Base-by-base conservation (phyloP, 1,140 invertebrate genomes). In the Achatina immaculata region DNA sequence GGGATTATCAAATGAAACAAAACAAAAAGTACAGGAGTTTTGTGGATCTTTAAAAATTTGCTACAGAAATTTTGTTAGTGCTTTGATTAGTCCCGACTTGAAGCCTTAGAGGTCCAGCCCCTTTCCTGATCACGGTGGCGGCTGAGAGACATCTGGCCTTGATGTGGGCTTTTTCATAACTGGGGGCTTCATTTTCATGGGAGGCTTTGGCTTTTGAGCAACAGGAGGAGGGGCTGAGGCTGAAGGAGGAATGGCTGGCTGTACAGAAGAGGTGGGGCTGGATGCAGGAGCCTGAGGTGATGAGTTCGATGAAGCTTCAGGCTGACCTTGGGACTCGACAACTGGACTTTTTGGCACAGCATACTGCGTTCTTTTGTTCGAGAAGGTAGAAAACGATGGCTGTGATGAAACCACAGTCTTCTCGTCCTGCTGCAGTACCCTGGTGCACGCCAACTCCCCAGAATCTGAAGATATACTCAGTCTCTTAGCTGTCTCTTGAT, bases 141-240 rank as follows among this genome's bases (percentile, higher is more conserved):
- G 55, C 55, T 68, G 36, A 21, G 24, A n/a, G 24, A 75, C 19
- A 36, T 66, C 76, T 43, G 34, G 78, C 38, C 48, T 65, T 34
- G 43, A 43, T 40, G n/a, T 36, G 2, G 76, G 81, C 66, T 95
- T 95, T 58, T 93, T 93, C 88, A 95, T 93, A 38, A 95, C 93
- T 78, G 94, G 93, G 1, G 95, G 95, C 89, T 95, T 95, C 24
- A 93, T 93, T 85, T 95, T 95, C 28, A 95, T 92, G 83, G 94
- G 93, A 6, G 94, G 94, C 87, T 95, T 95, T 72, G 94, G 93
- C 71, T 94, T 92, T 68, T 88, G 86, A 69, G 86, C 87, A 69
- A 88, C 84, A 28, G 86, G 87, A 38, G 88, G 88, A 19, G 83
- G 80, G n/a, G 69, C 28, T 82, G 71, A 40, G 58, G 73, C 31